Percentiles rank a stretch among this genome's conserved stretches.
Conservation (phyloP, 1,140 invertebrate species). For the Rhagoletis zephyria region DNA sequence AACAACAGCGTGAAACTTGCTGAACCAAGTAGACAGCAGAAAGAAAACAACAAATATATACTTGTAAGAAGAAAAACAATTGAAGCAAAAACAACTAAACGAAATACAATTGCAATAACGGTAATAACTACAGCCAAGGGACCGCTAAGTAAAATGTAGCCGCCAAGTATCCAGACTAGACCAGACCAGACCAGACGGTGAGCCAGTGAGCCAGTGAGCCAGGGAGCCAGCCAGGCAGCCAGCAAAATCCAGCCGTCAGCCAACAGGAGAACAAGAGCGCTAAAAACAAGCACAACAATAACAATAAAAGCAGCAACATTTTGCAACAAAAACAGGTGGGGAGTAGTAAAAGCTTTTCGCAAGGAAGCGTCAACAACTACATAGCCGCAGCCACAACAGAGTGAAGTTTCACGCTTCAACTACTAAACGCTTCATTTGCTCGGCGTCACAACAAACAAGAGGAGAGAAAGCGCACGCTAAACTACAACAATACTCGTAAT, state of each 20-base stretch:
- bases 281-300: constrained; percentile 39
- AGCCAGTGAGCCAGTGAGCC: not conserved
- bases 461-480: not conserved
- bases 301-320: constrained; percentile 1
- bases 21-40: not conserved
- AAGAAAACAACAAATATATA: constrained; percentile 28
- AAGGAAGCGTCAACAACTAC: not conserved
- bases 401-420: constrained; percentile 44
- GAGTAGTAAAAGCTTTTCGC: constrained; percentile 5
- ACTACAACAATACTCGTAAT: not conserved
- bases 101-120: constrained; percentile 23
- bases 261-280: not conserved
- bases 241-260: not conserved
- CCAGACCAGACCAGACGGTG: not conserved
- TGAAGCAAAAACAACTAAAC: constrained; percentile 9
- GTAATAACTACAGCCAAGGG: constrained; percentile 7
- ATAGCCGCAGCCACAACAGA: constrained; percentile 30
- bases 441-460: constrained; percentile 50
- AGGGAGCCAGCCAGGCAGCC: not conserved
- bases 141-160: constrained; percentile 21
- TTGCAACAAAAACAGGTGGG: not conserved
- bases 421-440: constrained; percentile 50
- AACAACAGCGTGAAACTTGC: not conserved
- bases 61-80: constrained; percentile 28
- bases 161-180: not conserved